Evolutionary conservation across 2,113 vertebrate species (phyloP).

Genomic region (Menura novaehollandiae): DNA sequence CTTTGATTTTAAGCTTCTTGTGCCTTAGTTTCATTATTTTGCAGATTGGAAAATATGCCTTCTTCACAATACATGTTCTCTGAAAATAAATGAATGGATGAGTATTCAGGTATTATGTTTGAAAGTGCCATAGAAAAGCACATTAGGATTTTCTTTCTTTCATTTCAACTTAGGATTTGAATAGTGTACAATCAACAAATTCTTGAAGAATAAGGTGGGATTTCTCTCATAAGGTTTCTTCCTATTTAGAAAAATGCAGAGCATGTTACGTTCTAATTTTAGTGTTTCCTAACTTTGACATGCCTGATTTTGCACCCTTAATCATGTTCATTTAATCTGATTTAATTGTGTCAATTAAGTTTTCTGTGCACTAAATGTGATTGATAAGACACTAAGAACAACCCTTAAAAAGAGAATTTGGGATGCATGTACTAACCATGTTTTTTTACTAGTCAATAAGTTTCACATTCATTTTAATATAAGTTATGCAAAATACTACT

Average conservation of each 20-base stretch:
- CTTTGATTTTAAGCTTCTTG: background rate
- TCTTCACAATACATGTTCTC: background rate
- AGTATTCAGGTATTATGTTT: background rate
- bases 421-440: background rate
- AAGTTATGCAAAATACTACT: background rate
- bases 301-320: slow-evolving; percentile 16
- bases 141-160: background rate
- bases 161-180: no score
- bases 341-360: slow-evolving; percentile 26
- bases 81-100: background rate
- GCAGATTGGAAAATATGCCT: background rate
- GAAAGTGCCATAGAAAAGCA: background rate
- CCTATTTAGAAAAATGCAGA: background rate
- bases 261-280: background rate
- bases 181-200: background rate
- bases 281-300: background rate
- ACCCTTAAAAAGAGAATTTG: background rate
- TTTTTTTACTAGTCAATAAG: background rate
- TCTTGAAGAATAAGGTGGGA: background rate
- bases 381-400: background rate
- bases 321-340: slow-evolving; percentile 6
- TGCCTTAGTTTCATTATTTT: background rate
- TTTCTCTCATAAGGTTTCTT: background rate
- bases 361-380: background rate
- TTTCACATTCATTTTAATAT: background rate